A percentile compares a stretch with the other conserved stretches of the same genome.
These are phyloP conservation scores for Cassiopea xamachana DNA, from an alignment of 30 jellyfish, hydroid and myxozoan species.

Conservation along the genomic window DNA sequence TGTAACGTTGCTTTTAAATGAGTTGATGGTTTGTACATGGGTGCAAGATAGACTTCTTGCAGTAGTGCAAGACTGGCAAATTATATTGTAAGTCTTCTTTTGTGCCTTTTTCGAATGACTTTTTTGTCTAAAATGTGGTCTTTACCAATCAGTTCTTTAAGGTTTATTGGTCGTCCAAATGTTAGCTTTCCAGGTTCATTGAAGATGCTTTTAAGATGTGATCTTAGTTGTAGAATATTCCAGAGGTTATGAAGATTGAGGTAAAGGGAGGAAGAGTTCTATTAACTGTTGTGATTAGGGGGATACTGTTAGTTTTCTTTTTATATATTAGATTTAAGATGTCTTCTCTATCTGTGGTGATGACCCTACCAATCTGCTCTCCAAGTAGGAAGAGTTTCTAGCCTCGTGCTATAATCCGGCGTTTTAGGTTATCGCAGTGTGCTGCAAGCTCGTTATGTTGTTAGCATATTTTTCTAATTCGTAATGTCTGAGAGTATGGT, in stretches of 20 bases:
- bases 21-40: background rate
- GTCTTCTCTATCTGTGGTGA: background rate
- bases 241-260: background rate
- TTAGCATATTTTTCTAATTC: slow-evolving; percentile 32
- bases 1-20: background rate
- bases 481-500: slow-evolving; percentile 35
- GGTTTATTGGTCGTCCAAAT: background rate
- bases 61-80: background rate
- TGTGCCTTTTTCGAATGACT: background rate
- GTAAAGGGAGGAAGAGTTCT: background rate
- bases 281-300: background rate
- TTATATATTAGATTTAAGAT: background rate
- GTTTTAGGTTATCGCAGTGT: slow-evolving; percentile 1
- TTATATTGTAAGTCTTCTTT: background rate
- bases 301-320: background rate
- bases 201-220: background rate
- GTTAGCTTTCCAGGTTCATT: background rate
- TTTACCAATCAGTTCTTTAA: background rate
- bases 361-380: background rate
- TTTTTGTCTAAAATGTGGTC: background rate
- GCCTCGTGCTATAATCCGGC: slow-evolving; percentile 2
- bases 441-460: background rate
- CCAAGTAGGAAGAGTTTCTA: background rate
- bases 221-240: background rate
- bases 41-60: background rate